Evolutionary conservation across 2,113 vertebrate species (phyloP).

Genomic region (Trogon melanurus): DNA sequence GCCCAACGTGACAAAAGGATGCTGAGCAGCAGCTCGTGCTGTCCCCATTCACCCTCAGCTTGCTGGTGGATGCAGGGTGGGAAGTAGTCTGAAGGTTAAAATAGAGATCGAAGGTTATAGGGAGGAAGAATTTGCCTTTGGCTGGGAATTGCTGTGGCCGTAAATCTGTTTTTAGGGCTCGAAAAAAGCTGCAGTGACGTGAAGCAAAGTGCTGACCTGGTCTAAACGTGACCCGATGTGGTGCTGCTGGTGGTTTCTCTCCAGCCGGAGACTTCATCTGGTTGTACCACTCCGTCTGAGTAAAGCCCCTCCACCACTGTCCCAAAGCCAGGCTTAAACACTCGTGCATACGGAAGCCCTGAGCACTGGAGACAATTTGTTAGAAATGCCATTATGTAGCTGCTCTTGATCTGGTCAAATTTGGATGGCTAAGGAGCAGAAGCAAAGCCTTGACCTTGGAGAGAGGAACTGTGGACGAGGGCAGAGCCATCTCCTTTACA

Average conservation of each 20-base stretch:
- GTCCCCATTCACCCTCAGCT: not conserved
- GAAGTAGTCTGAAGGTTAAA: not conserved
- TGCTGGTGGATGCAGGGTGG: not conserved
- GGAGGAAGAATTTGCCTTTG: not conserved
- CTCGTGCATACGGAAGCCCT: fast-evolving
- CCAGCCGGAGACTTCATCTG: fast-evolving
- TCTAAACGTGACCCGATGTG: not conserved
- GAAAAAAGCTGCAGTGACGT: not conserved
- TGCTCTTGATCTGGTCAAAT: not conserved
- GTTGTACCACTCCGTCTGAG: not conserved
- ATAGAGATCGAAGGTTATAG: not conserved
- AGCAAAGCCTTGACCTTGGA: not conserved
- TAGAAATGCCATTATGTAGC: not conserved
- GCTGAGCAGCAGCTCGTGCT: not conserved
- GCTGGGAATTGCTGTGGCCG: not conserved
- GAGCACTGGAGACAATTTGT: not conserved
- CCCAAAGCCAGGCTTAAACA: not conserved
- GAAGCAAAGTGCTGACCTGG: not conserved
- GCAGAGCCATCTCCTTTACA: not conserved
- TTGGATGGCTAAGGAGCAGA: not conserved
- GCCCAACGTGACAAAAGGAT: not conserved
- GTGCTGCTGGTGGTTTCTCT: not conserved
- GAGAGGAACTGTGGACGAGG: not conserved
- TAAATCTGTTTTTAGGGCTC: not conserved
- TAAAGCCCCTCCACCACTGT: not conserved